Evolutionary conservation across 2,113 vertebrate genomes (phyloP).

Genomic region (Antechinus stuartii): DNA sequence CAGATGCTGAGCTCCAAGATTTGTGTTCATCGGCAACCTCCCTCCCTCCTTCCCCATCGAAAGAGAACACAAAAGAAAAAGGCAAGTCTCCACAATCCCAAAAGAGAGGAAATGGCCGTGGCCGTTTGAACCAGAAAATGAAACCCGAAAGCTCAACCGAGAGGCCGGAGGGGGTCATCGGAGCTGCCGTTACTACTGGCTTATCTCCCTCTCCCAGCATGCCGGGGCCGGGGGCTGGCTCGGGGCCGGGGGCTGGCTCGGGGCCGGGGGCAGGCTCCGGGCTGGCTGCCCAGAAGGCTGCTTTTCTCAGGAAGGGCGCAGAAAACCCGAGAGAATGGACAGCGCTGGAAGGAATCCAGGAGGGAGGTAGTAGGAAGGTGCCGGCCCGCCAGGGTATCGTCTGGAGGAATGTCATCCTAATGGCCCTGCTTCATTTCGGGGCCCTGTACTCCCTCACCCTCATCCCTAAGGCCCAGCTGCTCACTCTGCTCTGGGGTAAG

Average conservation of each 20-base stretch:
- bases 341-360: background rate
- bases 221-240: background rate
- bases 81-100: background rate
- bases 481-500: conserved; percentile 89
- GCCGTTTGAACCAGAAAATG: background rate
- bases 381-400: conserved; percentile 76
- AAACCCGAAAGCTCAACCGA: background rate
- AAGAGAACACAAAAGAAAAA: background rate
- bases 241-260: background rate
- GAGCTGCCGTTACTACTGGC: background rate
- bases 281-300: conserved; percentile 6
- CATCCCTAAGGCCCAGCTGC: conserved; percentile 82
- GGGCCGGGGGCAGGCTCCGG: conserved; percentile 23
- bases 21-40: conserved; percentile 13
- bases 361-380: background rate
- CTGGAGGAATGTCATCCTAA: conserved; percentile 87
- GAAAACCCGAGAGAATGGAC: background rate
- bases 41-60: background rate
- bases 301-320: conserved; percentile 12
- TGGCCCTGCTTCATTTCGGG: conserved; percentile 84
- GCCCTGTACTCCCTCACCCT: conserved; percentile 85
- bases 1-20: conserved; percentile 64
- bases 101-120: background rate
- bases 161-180: background rate
- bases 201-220: conserved; percentile 40